Base-by-base conservation (phyloP, 1,140 invertebrate species). In the Drosophila truncata region DNA sequence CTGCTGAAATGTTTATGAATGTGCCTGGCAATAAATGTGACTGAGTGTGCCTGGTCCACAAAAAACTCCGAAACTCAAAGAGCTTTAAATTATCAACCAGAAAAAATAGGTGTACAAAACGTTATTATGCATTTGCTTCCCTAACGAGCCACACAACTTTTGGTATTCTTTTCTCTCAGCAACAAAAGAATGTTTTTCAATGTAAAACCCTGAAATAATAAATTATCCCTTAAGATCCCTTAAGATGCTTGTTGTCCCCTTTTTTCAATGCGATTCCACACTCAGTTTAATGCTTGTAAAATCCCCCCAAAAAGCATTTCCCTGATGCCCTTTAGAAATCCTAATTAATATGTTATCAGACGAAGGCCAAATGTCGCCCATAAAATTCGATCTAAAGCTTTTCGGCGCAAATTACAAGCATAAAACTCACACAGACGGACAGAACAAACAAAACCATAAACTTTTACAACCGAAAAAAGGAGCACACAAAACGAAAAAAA, bases 371-470 rank as follows among this genome's bases (percentile, higher is more conserved):
- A 78, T 78, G 73, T 61, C 46, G 50, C 29, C 49, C 74, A 78
- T 78, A 78, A 78, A 78, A 78, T 78, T 78, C 74, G 74, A 78
- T 78, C 74, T 44, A 69, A 78, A 78, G 73, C 63, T 78, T 69
- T 60, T 44, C 25, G 33, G 46, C 41, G 47, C 33, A 78, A 78
- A 77, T 77, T 60, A 78, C 74, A 55, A 69, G 47, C 73, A 78
- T 78, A 78, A 78, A 78, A 78, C 63, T 78, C 74, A 57, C 74
- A 78, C 74, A 77, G 49, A 52, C 69, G 37, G 61, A 60, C 73
- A 77, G 54, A 78, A 60, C 75, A 78, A 78, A 78, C 58, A 78
- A 70, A 62, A 57, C 74, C 74, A 78, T 78, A 70, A 78, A 78
- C 74, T 70, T 78, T 78, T 78, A 78, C 75, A 78, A 44, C 75